Evolutionary conservation across 1,140 invertebrate genomes (phyloP).

Genomic region (Solen grandis): DNA sequence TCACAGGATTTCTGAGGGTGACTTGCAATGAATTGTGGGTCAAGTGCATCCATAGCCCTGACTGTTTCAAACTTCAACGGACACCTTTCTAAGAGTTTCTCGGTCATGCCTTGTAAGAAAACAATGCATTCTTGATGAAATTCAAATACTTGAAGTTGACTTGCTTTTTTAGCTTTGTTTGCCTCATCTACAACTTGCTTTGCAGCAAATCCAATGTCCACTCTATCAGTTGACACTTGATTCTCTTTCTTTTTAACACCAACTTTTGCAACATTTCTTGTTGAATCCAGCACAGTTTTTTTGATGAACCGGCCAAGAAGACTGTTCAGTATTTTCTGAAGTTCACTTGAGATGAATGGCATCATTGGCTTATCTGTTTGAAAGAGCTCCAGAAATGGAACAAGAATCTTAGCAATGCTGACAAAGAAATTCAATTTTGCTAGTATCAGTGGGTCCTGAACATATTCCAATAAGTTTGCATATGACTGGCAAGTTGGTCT

Average conservation of each 20-base stretch:
- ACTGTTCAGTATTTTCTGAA: slow-evolving; percentile 22
- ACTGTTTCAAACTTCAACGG: too few species aligned
- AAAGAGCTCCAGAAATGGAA: slow-evolving; percentile 44
- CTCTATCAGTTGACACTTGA: neutral
- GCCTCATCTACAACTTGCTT: slow-evolving; percentile 6
- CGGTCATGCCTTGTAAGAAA: neutral
- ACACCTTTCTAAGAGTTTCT: too few species aligned
- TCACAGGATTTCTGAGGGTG: too few species aligned
- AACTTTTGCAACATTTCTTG: slow-evolving; percentile 29
- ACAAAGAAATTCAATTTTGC: slow-evolving; percentile 31
- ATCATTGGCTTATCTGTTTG: slow-evolving; percentile 45
- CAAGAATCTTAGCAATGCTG: slow-evolving; percentile 9
- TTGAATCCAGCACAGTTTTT: slow-evolving; percentile 21
- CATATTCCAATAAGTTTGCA: slow-evolving; percentile 2
- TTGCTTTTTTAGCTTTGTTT: slow-evolving; percentile 14
- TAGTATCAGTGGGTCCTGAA: slow-evolving; percentile 33
- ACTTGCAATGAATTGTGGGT: too few species aligned
- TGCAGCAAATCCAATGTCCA: slow-evolving; percentile 36
- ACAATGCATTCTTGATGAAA: slow-evolving; percentile 15
- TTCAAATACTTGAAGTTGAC: slow-evolving; percentile 27
- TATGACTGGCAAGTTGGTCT: slow-evolving; percentile 35
- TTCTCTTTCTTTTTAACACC: slow-evolving; percentile 43
- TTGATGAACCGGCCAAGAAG: slow-evolving; percentile 29
- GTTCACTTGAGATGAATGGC: slow-evolving; percentile 36
- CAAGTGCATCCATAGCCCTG: too few species aligned